These are phyloP conservation scores for Bimastos eiseni DNA, from an alignment of 2,888 invertebrate genomes.

Conservation along the genomic window DNA sequence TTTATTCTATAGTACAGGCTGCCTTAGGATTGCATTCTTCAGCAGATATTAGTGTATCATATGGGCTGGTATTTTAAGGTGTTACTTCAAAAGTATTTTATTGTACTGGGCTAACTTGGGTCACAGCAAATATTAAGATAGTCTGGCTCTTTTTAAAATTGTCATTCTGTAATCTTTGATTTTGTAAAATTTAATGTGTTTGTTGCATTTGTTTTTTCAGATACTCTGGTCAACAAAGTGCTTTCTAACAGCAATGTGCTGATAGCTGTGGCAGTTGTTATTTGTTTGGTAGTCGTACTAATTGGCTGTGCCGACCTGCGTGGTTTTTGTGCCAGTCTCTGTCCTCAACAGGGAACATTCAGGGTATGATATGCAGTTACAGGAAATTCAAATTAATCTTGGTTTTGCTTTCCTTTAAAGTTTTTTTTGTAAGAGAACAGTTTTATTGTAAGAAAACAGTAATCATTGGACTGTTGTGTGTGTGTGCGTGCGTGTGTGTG, in stretches of 20 bases:
- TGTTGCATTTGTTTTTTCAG: neutral
- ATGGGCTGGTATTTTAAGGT: neutral
- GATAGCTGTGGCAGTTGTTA: slow-evolving; percentile 21
- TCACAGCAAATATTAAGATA: neutral
- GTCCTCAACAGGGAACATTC: slow-evolving; percentile 31
- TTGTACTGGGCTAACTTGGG: neutral
- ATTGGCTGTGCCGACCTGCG: slow-evolving; percentile 35
- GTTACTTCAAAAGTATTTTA: neutral
- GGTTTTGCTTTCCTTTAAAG: neutral
- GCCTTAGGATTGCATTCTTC: neutral
- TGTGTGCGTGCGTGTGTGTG: too few relatives aligned
- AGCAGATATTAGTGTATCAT: neutral
- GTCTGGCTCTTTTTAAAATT: neutral
- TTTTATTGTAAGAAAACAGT: neutral
- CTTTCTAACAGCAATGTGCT: neutral
- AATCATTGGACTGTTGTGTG: neutral
- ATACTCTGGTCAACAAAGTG: slow-evolving; percentile 7
- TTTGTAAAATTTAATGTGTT: neutral
- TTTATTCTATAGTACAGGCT: too few relatives aligned
- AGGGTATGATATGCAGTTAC: slow-evolving; percentile 29
- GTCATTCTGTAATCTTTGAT: neutral
- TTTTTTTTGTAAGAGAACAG: neutral
- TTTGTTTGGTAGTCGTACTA: slow-evolving; percentile 31
- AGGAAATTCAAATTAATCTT: neutral
- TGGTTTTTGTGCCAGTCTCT: slow-evolving; percentile 22